These are phyloP conservation scores for Nasonia longicornis DNA, from an alignment of 1,140 invertebrate genomes.

Conservation along the genomic window DNA sequence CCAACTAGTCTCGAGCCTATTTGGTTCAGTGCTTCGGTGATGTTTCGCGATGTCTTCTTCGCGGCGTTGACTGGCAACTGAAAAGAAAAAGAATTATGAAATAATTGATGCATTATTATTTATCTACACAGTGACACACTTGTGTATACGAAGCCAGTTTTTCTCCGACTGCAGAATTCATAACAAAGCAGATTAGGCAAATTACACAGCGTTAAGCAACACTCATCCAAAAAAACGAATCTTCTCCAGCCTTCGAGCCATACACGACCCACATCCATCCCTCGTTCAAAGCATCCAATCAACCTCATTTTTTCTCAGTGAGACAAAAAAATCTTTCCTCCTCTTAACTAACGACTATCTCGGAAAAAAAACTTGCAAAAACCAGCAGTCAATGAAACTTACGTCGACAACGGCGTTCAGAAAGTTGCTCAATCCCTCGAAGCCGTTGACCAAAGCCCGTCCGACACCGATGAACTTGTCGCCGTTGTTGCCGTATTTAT, in stretches of 20 bases:
- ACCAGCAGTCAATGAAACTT: slow-evolving; percentile 53
- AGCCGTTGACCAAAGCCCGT: slow-evolving; percentile 71
- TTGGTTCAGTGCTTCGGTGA: slow-evolving; percentile 70
- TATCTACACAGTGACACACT: neutral
- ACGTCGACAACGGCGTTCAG: slow-evolving; percentile 69
- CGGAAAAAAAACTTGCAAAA: neutral
- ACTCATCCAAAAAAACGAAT: neutral
- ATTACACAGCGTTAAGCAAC: neutral
- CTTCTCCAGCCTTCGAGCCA: neutral
- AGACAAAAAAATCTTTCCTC: neutral
- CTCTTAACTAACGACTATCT: neutral
- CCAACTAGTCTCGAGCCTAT: slow-evolving; percentile 71
- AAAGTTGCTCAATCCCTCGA: slow-evolving; percentile 73
- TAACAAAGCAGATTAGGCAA: neutral
- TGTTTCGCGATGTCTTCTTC: slow-evolving; percentile 66
- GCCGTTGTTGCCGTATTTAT: slow-evolving; percentile 79
- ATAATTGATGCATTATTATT: neutral
- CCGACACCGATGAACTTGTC: slow-evolving; percentile 72
- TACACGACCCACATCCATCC: neutral
- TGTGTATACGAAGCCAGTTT: no score
- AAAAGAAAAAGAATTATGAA: slow-evolving; percentile 43
- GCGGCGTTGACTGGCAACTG: slow-evolving; percentile 68
- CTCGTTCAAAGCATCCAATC: neutral
- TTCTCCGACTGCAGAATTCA: no score
- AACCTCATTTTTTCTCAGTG: neutral